These are phyloP conservation scores for Hemichromis elongatus DNA, from an alignment of 2,113 vertebrate species.

Conservation along the genomic window DNA sequence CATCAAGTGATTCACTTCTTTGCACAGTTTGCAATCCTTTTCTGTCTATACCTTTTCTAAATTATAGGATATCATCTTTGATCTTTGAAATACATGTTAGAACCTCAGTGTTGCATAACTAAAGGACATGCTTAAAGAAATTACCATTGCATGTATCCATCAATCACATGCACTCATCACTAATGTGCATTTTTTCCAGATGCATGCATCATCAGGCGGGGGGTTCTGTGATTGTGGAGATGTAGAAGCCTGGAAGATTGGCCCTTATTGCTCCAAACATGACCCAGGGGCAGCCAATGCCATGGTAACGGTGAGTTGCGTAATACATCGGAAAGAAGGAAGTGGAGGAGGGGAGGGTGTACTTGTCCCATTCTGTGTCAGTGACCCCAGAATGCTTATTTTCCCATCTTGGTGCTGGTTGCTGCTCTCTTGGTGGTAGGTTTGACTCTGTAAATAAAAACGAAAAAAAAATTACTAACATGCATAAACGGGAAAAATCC, in stretches of 20 bases:
- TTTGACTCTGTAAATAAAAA: constrained; percentile 19
- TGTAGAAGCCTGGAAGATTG: constrained; percentile 94
- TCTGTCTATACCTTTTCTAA: neutral
- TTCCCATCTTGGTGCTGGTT: constrained; percentile 49
- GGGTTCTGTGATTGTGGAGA: constrained; percentile 98
- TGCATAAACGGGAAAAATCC: neutral
- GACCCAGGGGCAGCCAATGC: constrained; percentile 77
- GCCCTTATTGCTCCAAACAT: constrained; percentile 87
- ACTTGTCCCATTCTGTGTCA: constrained; percentile 49
- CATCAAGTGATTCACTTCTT: neutral
- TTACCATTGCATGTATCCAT: neutral
- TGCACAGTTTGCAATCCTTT: neutral
- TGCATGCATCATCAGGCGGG: constrained; percentile 94
- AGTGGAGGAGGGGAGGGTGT: constrained; percentile 27
- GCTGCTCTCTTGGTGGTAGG: constrained; percentile 4
- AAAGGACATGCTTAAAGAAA: neutral
- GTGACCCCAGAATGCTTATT: constrained; percentile 56
- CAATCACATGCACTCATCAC: neutral
- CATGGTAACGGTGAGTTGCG: constrained; percentile 83
- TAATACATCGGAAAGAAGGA: constrained; percentile 49
- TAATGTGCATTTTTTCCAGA: constrained; percentile 65
- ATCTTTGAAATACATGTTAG: neutral
- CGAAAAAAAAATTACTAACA: constrained; percentile 9
- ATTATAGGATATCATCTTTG: neutral
- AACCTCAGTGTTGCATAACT: neutral